phyloP scores from a whole-genome alignment of 1,140 invertebrate genomes.

The Chironomus tepperi region DNA sequence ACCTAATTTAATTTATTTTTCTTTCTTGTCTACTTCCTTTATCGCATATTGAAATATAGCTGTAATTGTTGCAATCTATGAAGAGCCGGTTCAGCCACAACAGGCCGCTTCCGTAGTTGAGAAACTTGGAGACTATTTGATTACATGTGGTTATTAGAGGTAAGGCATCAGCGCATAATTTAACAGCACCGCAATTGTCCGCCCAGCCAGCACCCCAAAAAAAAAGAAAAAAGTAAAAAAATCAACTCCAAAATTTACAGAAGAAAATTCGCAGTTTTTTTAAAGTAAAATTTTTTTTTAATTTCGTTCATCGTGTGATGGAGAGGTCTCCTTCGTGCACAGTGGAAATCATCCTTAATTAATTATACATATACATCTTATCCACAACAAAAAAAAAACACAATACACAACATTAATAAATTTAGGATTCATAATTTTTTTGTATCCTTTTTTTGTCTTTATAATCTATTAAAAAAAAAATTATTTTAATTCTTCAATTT shows the following conservation, averaged over 20 bases:
- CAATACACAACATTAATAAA: too few species aligned
- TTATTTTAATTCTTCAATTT: too few species aligned
- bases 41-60: slow-evolving; percentile 53
- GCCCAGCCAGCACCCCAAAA: not conserved
- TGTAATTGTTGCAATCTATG: slow-evolving; percentile 84
- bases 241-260: slow-evolving; percentile 10
- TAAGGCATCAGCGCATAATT: not conserved
- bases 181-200: slow-evolving; percentile 10
- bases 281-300: not conserved
- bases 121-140: slow-evolving; percentile 91
- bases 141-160: slow-evolving; percentile 81
- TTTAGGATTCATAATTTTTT: too few species aligned
- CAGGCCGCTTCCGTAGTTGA: slow-evolving; percentile 89
- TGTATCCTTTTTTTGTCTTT: too few species aligned
- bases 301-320: not conserved
- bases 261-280: slow-evolving; percentile 11
- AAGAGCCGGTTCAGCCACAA: slow-evolving; percentile 89
- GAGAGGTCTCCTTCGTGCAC: not conserved
- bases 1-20: too few species aligned
- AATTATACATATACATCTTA: slow-evolving; percentile 14
- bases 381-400: not conserved
- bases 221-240: not conserved
- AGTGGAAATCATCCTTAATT: slow-evolving; percentile 7
- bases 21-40: slow-evolving; percentile 27
- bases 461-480: too few species aligned